Base-by-base conservation (phyloP, 2,888 invertebrate species). In the Trissolcus japonicus region DNA sequence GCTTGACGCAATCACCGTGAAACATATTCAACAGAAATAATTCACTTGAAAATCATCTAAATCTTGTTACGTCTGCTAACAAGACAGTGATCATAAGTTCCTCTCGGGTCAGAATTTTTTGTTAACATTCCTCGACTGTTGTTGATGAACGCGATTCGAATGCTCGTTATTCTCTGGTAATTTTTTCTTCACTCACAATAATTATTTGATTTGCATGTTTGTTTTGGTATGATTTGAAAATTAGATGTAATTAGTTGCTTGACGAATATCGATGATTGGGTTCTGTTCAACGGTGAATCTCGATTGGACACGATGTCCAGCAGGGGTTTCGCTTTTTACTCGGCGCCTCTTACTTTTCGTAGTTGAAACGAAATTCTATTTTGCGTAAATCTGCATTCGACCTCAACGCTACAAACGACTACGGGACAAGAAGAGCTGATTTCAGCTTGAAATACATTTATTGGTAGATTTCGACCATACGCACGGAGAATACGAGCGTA, bases 311-410 rank as follows among this genome's bases (percentile, higher is more conserved):
- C 56, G 61, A 59, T 68, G 77, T 65, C 68, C 72, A 63, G 67
- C 60, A 66, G 50, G 63, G 59, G 68, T 61, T 43, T 59, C 57
- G 63, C 63, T 63, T 63, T 63, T 63, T 55, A 25, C 59, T 7
- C 35, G 19, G 11, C 41, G 25, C 51, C 48, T 48, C 54, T 51
- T 68, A 6, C 48, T 40, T 63, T 59, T 53, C 40, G 43, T 50
- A 59, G 50, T 40, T 43, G 71, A 68, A 75, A 69, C 77, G 77
- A 69, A 80, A 81, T 80, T 78, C 83, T 82, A 83, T 83, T 85
- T 84, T 82, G 80, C 84, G 84, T 85, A 83, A 85, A 85, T 85
- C 85, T 86, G 83, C 85, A 84, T 84, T 83, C 81, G 84, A 83
- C 73, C 82, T 80, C 75, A 80, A 79, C 78, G 78, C 79, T 75